Base-by-base conservation (phyloP, 2,888 invertebrate species). In the Drosophila melanosoma region DNA sequence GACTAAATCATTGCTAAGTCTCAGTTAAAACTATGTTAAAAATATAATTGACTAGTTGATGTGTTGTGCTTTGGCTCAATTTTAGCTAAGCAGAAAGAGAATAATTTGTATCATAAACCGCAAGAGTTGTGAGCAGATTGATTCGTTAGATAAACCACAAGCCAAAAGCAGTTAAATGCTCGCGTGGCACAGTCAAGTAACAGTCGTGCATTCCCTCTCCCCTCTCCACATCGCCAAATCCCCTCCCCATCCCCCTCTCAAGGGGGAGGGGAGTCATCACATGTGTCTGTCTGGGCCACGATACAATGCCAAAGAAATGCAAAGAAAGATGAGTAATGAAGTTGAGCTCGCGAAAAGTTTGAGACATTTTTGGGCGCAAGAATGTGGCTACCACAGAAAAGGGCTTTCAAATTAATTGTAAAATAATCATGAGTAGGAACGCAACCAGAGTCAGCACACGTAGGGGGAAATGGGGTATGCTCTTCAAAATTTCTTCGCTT, bases 401-500 rank as follows among this genome's bases (percentile, higher is more conserved):
- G 74, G 82, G 83, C 79, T 86, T 88, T 82, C 77, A 82, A 88
- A 86, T 88, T 88, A 87, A 88, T 87, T 87, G 84, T 72, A 82
- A 88, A 87, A 88, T 88, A 88, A 87, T 87, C 86, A 87, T 79
- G 73, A 81, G 83, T 72, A 64, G 73, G 72, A 76, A 74, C 61
- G 62, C 62, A 70, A 60, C 32, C 64, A 61, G 62, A 64, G 62
- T 65, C 67, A 54, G 33, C 38, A 32, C 40, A 42, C 51, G 38
- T 10, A 17, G 20, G 26, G 26, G 20, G 53, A 17, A 29, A 42
- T 2, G 62, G 63, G 53, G 17, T 54, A 23, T 66, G 35, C 42
- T 40, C 32, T 15, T 56, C 35, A 49, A 33, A 35, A 42, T 33
- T 35, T 35, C 10, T 35, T 17, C 8, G 17, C 36, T 26, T 35